Base-by-base conservation (phyloP, 2,113 vertebrate species). In the Passer montanus region DNA sequence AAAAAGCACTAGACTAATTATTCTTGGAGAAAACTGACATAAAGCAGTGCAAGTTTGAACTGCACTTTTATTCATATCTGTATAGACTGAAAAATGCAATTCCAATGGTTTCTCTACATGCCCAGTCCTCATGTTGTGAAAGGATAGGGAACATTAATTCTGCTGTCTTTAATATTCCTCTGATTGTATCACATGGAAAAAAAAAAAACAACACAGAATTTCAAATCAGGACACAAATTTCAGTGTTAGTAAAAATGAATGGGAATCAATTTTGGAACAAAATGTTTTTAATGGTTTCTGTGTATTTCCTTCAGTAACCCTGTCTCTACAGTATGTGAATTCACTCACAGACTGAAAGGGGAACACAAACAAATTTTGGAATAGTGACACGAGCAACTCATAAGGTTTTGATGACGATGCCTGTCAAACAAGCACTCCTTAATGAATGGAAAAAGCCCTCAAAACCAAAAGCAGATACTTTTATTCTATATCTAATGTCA, bases 1-100 rank as follows among this genome's bases (percentile, higher is more conserved):
- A n/a, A 75, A 50, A 85, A 84, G 17, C 3, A 1, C 35, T 21
- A 56, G 21, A 84, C 11, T 26, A 60, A 35, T 53, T 69, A 73
- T 39, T 90, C 39, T 56, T 49, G 39, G 39, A 59, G 60, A 77
- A 93, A 84, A 86, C 23, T 33, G 56, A 63, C 46, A 31, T 13
- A 59, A 44, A 1, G 0, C 30, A 86, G 7, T 0, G 0, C 24
- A 24, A 93, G 44, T 62, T 33, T 39, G 6, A 76, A 64, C 35
- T 92, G 49, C 31, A 68, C 23, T 87, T 76, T 74, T 60, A 86
- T 10, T 33, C 33, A 7, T 22, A 64, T 37, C 20, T 52, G 1
- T 26, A 30, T 2, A 70, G 18, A 77, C 0, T 23, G 26, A 63
- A 62, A 95, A 73, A 28, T 7, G 9, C 24, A 60, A 46, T 83